Base-by-base conservation (phyloP, 2,797 vertebrate genomes). In the Echeneis naucrates region DNA sequence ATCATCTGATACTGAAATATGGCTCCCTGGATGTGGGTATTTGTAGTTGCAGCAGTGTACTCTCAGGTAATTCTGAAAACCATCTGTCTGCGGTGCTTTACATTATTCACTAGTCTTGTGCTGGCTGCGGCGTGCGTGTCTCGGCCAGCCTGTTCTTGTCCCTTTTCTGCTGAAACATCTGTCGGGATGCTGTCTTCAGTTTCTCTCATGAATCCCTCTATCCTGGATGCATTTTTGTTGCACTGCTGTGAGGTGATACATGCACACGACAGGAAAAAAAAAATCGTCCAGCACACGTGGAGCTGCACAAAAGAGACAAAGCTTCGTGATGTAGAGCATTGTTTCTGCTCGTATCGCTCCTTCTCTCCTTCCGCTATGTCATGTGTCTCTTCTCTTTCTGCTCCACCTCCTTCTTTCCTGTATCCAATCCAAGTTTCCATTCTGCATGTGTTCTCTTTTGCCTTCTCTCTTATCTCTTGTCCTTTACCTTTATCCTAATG, bases 61-160 rank as follows among this genome's bases (percentile, higher is more conserved):
- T 82, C 84, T 88, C 77, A 73, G 82, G 83, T 77, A 45, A 81
- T 78, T 80, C 79, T 84, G 75, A 68, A 77, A 87, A 80, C 75
- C 78, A 87, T 81, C 80, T 84, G 78, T 87, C 77, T 75, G 61
- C 48, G 71, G 56, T 76, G 83, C 65, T 80, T 82, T 91, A 78
- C 90, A 90, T 90, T 90, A 90, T 90, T 90, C 79, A 90, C 80
- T 66, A 80, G 77, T 70, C 61, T 54, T 72, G 66, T 10, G 0
- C 62, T 4, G 44, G 63, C 68, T 70, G n/a, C 54, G 67, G 58
- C 30, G 10, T 57, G 80, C 53, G 65, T 40, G 69, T 78, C 62
- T 68, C 9, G 1, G 47, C 68, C 52, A 8, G 65, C 58, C 51
- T 56, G 59, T 57, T 72, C 70, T 69, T 58, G 71, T 83, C 82